Conservation (phyloP, 2,888 invertebrate species). For the Timandra comae region DNA sequence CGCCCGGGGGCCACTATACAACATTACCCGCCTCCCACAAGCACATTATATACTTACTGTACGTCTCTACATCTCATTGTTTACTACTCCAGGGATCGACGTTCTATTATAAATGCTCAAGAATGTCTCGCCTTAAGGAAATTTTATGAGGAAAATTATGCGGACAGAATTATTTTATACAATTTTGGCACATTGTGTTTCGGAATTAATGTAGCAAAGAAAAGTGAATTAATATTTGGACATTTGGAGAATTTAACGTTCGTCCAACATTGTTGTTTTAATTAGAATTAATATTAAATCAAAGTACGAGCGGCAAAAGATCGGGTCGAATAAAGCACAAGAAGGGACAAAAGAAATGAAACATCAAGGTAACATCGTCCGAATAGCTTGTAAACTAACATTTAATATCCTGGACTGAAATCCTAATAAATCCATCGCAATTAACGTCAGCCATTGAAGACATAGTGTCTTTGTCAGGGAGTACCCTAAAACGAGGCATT, state of each 20-base stretch:
- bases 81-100: not conserved
- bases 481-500: constrained; percentile 17
- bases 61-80: too few relatives aligned
- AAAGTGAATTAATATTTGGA: constrained; percentile 12
- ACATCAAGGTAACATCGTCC: too few relatives aligned
- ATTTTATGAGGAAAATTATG: too few relatives aligned
- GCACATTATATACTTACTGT: constrained; percentile 6
- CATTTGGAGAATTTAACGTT: not conserved
- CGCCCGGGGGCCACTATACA: constrained; percentile 2
- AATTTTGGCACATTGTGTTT: too few relatives aligned
- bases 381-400: too few relatives aligned
- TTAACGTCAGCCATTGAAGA: constrained; percentile 12
- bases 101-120: not conserved
- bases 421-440: constrained; percentile 18
- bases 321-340: too few relatives aligned
- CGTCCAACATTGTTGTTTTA: not conserved
- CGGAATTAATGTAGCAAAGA: constrained; percentile 3
- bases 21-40: too few relatives aligned
- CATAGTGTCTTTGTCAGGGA: constrained; percentile 16
- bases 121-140: too few relatives aligned
- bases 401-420: too few relatives aligned
- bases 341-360: too few relatives aligned
- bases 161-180: too few relatives aligned
- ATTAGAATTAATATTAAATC: constrained; percentile 5
- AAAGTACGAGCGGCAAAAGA: too few relatives aligned